Base-by-base conservation (phyloP, 2,888 invertebrate genomes). In the Eumerus sabulonum region DNA sequence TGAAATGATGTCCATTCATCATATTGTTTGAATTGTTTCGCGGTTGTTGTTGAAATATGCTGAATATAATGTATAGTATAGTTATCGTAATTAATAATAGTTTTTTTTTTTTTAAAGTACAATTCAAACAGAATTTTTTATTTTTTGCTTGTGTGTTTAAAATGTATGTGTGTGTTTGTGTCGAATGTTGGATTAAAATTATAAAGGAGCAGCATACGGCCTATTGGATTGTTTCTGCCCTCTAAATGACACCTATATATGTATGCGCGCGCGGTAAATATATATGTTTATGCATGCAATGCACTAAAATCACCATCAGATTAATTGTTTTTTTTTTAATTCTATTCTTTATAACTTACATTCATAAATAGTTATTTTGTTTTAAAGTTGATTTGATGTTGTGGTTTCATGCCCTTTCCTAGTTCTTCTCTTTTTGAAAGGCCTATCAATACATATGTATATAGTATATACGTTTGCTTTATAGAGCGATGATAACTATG, bases 291-390 rank as follows among this genome's bases (percentile, higher is more conserved):
- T 76, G 60, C 67, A 76, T 77, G 77, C 77, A 72, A 64, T 64
- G 74, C 79, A 79, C 45, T 70, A 60, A 72, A 73, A 74, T 79
- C 79, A 73, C 64, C 74, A 63, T 79, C 60, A 42, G 56, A 74
- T 68, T 62, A 62, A 47, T 53, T 57, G 40, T 72, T 67, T 42
- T 62, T 57, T 62, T 27, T 16, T 38, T 62, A 51, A 54, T 48
- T 11, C 12, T 40, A 7, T 18, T 73, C 7, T 27, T 7, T 27
- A 27, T 76, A 57, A 74, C 74, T 72, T 76, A 66, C 62, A 76
- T 77, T 71, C 72, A 82, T 77, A 63, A 73, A 77, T 77, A 82
- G 67, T n/a, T n/a, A n/a, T n/a, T n/a, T n/a, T n/a, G n/a, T 71
- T 73, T 76, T 67, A 81, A 82, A 76, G 73, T 67, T 81, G 54